phyloP scores from a whole-genome alignment of 2,113 vertebrate species.

The Hiodon alosoides region DNA sequence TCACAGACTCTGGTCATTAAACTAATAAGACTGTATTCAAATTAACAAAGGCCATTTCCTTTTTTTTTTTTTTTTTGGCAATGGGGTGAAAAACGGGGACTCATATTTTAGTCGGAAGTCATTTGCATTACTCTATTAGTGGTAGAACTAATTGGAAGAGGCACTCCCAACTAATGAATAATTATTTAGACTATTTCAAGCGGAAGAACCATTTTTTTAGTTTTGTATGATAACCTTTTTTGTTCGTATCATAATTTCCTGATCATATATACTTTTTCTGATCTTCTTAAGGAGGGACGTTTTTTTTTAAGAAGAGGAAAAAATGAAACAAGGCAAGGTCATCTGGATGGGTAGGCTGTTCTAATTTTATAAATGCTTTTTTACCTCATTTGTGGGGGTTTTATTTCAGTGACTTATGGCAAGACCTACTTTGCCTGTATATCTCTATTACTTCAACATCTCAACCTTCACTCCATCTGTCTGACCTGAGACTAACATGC shows the following conservation, averaged over 20 bases:
- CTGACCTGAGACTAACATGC: not conserved
- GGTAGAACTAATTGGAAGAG: constrained; percentile 56
- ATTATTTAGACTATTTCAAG: constrained; percentile 62
- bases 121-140: constrained; percentile 45
- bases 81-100: constrained; percentile 46
- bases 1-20: constrained; percentile 90
- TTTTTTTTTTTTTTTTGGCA: constrained; percentile 45
- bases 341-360: not conserved
- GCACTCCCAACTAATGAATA: constrained; percentile 55
- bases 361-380: constrained; percentile 9
- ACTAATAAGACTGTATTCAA: constrained; percentile 94
- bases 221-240: constrained; percentile 28
- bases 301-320: not conserved
- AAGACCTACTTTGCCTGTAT: not conserved
- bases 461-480: not conserved
- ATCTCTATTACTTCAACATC: not conserved
- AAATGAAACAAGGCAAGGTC: not conserved
- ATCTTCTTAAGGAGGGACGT: not conserved
- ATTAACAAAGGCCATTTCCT: constrained; percentile 65
- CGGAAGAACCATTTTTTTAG: constrained; percentile 48
- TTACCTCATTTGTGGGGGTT: not conserved
- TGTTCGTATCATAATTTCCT: constrained; percentile 15
- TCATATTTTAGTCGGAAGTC: constrained; percentile 44
- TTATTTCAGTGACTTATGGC: not conserved
- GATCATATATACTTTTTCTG: constrained; percentile 20